Evolutionary conservation across 2,797 vertebrate genomes (phyloP).

Genomic region (Myripristis jacobus): DNA sequence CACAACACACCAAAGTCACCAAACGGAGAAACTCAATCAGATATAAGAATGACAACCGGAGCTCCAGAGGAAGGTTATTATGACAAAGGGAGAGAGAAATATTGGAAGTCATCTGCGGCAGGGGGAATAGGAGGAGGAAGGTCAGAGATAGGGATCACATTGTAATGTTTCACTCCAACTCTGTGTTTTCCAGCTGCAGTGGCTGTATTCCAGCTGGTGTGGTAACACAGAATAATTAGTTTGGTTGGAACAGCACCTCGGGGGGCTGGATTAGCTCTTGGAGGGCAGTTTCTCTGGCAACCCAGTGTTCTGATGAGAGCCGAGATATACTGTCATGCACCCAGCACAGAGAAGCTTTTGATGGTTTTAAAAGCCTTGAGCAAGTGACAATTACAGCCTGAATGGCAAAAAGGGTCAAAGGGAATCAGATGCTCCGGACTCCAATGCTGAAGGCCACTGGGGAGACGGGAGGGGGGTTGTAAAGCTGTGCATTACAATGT

Average conservation of each 20-base stretch:
- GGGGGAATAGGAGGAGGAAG: constrained; percentile 38
- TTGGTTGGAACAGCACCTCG: constrained; percentile 73
- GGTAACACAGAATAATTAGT: constrained; percentile 79
- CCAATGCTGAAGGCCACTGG: constrained; percentile 64
- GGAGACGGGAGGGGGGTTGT: constrained; percentile 45
- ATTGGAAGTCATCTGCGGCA: constrained; percentile 20
- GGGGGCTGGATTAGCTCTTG: constrained; percentile 78
- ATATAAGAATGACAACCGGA: constrained; percentile 21
- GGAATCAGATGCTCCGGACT: constrained; percentile 64
- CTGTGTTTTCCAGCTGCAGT: constrained; percentile 60
- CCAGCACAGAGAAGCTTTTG: constrained; percentile 70
- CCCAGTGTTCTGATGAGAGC: constrained; percentile 74
- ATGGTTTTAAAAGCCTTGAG: constrained; percentile 79
- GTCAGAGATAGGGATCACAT: constrained; percentile 55
- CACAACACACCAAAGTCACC: constrained; percentile 16
- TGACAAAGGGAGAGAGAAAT: constrained; percentile 14
- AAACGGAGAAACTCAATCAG: constrained; percentile 40
- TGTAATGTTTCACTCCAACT: constrained; percentile 52
- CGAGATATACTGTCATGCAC: constrained; percentile 74
- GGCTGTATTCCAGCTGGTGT: constrained; percentile 74
- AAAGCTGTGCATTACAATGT: constrained; percentile 55
- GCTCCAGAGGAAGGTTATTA: constrained; percentile 35
- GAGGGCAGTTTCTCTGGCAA: constrained; percentile 75
- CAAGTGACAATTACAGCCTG: constrained; percentile 76
- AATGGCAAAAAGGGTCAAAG: constrained; percentile 77